Base-by-base conservation (phyloP, 2,888 invertebrate species). In the Aricia artaxerxes region DNA sequence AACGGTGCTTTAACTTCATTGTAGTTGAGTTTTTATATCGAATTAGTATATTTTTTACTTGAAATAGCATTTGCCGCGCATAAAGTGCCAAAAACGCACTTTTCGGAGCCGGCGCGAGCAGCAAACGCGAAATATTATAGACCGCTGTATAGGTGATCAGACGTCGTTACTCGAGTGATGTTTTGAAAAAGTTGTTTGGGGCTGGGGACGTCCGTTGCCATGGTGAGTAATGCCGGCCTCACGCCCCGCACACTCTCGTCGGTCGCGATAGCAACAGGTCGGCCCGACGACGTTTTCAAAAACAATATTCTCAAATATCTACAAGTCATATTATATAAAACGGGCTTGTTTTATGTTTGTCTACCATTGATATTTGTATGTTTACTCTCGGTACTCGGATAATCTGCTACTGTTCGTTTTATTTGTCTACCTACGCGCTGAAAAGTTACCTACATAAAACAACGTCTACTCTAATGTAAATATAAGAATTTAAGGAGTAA, bases 101-200 rank as follows among this genome's bases (percentile, higher is more conserved):
- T 82, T 78, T 81, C 24, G n/a, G 61, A 64, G 82, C 82, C 78
- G 73, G 13, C 64, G 84, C 88, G 88, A 90, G 87, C 87, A 88
- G 85, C 87, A 87, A 87, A 85, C 87, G 86, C 85, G 86, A 86
- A 88, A 90, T 92, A 93, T 93, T 93, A 93, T 91, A 90, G 91
- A 90, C 87, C 88, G 86, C 87, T 92, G 88, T 91, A 90, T 92
- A 90, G 92, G 91, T 91, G 92, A 93, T 92, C 92, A 92, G 90
- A 89, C 89, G 90, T 88, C 86, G 86, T 88, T 89, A 90, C 88
- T 86, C 86, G 89, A 87, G 88, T 85, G 90, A 88, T 90, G 89
- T 91, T 93, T 91, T 88, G 88, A 90, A 92, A 91, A 92, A 91
- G 88, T 88, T 88, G 84, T 85, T 72, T 86, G 87, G 89, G 88